These are phyloP conservation scores for Neoascia interrupta DNA, from an alignment of 2,888 invertebrate genomes.

Conservation along the genomic window DNA sequence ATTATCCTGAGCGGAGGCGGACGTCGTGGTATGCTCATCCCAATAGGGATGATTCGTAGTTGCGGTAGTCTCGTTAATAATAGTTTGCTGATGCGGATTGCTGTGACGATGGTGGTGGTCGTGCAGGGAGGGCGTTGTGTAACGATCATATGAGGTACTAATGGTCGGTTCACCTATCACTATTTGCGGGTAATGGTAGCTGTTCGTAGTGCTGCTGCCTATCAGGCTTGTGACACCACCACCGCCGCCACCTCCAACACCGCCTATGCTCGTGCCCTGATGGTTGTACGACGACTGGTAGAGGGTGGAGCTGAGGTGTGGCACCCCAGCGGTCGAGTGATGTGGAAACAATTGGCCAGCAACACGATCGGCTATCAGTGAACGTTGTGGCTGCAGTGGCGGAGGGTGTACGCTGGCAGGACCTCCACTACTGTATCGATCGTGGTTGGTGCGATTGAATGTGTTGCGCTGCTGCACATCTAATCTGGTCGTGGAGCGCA, in stretches of 20 bases:
- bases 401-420: slow-evolving; percentile 71
- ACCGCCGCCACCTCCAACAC: slow-evolving; percentile 23
- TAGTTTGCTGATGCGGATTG: slow-evolving; percentile 42
- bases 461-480: slow-evolving; percentile 79
- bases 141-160: slow-evolving; percentile 74
- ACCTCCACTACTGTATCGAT: slow-evolving; percentile 75
- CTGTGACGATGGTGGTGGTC: slow-evolving; percentile 25
- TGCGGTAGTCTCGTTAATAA: slow-evolving; percentile 70
- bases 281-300: slow-evolving; percentile 76
- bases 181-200: slow-evolving; percentile 80
- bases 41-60: slow-evolving; percentile 71
- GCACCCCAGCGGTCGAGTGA: slow-evolving; percentile 16
- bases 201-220: slow-evolving; percentile 73
- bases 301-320: slow-evolving; percentile 12
- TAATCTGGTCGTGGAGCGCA: slow-evolving; percentile 76
- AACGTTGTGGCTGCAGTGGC: slow-evolving; percentile 59
- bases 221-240: slow-evolving; percentile 61
- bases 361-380: slow-evolving; percentile 53
- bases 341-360: slow-evolving; percentile 53
- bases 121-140: slow-evolving; percentile 61
- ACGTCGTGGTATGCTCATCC: slow-evolving; percentile 74
- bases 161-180: slow-evolving; percentile 75
- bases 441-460: slow-evolving; percentile 81
- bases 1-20: slow-evolving; percentile 81
- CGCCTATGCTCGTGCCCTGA: slow-evolving; percentile 76